Evolutionary conservation across 2,113 vertebrate species (phyloP).

Genomic region (Microtus richardsoni): DNA sequence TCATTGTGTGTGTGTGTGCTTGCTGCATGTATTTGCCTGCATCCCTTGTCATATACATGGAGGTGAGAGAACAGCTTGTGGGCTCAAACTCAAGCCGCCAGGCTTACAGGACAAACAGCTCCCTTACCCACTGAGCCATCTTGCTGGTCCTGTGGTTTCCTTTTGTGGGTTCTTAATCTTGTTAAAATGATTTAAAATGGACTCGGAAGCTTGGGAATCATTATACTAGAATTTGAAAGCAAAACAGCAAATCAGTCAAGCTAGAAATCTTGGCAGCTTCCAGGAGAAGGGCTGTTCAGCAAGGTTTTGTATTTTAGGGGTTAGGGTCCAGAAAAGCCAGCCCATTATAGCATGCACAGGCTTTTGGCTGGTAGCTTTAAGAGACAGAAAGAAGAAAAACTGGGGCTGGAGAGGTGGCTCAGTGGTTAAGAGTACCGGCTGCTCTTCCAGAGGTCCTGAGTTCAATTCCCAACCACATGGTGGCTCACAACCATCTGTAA

Average conservation of each 20-base stretch:
- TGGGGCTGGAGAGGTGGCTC: neutral
- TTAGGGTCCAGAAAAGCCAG: neutral
- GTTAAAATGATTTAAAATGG: neutral
- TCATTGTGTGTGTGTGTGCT: neutral
- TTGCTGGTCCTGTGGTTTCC: neutral
- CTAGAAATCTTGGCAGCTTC: neutral
- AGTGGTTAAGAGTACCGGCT: neutral
- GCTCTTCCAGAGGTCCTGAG: neutral
- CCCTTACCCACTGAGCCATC: neutral
- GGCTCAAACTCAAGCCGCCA: neutral
- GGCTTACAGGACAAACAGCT: neutral
- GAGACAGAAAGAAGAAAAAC: neutral
- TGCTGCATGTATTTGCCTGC: neutral
- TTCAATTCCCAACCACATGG: neutral
- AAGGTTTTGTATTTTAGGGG: neutral
- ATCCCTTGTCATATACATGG: neutral
- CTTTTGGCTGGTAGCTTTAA: neutral
- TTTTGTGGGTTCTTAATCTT: neutral
- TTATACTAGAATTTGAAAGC: neutral
- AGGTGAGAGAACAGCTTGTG: neutral
- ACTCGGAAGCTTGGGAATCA: neutral
- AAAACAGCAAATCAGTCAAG: neutral
- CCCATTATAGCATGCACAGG: neutral
- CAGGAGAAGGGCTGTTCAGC: neutral
- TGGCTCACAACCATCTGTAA: neutral